These are phyloP conservation scores for Zosterops lateralis DNA, from an alignment of 2,113 vertebrate species.

Conservation along the genomic window DNA sequence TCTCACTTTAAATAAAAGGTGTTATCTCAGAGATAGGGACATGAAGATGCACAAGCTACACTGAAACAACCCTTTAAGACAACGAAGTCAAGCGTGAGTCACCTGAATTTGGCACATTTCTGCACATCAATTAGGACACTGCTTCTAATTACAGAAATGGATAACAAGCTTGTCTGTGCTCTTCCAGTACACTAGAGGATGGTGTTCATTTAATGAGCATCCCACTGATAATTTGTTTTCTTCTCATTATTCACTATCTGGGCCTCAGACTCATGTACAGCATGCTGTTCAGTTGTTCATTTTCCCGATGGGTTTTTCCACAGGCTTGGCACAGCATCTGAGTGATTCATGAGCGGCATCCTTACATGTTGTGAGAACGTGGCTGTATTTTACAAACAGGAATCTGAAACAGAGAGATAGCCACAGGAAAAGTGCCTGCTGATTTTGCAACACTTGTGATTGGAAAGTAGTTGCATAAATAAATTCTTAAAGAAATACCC, in stretches of 20 bases:
- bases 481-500: not conserved
- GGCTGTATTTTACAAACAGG: not conserved
- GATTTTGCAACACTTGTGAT: not conserved
- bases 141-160: conserved; percentile 3
- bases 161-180: conserved; percentile 22
- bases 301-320: conserved; percentile 1
- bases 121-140: not conserved
- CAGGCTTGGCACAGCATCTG: not conserved
- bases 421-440: not conserved
- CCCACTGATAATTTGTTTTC: conserved; percentile 54
- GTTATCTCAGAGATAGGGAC: not conserved
- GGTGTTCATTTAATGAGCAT: conserved; percentile 50
- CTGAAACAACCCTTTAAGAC: not conserved
- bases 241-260: conserved; percentile 40
- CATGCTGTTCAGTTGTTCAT: conserved; percentile 36
- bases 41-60: not conserved
- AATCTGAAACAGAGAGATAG: not conserved
- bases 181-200: conserved; percentile 4
- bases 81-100: not conserved
- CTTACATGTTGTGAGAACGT: not conserved
- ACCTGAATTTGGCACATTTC: not conserved
- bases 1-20: not conserved
- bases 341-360: not conserved
- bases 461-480: not conserved
- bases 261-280: conserved; percentile 24